Base-by-base conservation (phyloP, 2,797 vertebrate genomes). In the Steatocranus sp. region DNA sequence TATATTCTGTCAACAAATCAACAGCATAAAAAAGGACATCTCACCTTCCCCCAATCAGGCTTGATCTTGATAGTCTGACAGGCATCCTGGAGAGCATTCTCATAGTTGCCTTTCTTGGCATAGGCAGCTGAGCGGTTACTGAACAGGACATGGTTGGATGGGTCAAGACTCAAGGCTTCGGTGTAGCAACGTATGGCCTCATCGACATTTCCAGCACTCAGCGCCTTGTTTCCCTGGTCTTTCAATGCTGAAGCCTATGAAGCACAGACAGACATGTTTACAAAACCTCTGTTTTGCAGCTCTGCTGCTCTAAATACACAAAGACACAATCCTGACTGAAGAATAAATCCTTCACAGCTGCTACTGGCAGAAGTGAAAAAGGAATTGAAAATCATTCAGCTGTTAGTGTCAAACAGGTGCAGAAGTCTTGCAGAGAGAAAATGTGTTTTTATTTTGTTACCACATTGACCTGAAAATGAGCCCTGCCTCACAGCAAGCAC, bases 41-140 rank as follows among this genome's bases (percentile, higher is more conserved):
- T 90, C 48, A 99, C 98, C 97, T 99, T 99, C 86, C 97, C 98
- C 98, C 98, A 99, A 88, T 99, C 97, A 1, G 98, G 97, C 82
- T 98, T 98, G 27, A 99, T 95, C 94, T 98, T 97, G 36, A 99
- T 96, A 3, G 98, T 99, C 87, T 97, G 97, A 89, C 96, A 97
- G 63, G 97, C 98, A 3, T 99, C 98, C 83, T 98, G 96, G 2
- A 98, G 95, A 10, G 98, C 98, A 8, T 94, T 96, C 86, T 96
- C 90, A 76, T 98, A 97, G 76, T 95, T 97, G 0, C 97, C 97
- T 78, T 97, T 98, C 77, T 97, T 97, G 79, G 96, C 96, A 3
- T 96, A 93, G 32, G 96, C 96, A 61, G 96, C 96, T 2, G 96
- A 97, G 83, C 96, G 97, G 84, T 99, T 99, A 94, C 98, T 99